Evolutionary conservation across 2,113 vertebrate genomes (phyloP).

Genomic region (Mola mola): DNA sequence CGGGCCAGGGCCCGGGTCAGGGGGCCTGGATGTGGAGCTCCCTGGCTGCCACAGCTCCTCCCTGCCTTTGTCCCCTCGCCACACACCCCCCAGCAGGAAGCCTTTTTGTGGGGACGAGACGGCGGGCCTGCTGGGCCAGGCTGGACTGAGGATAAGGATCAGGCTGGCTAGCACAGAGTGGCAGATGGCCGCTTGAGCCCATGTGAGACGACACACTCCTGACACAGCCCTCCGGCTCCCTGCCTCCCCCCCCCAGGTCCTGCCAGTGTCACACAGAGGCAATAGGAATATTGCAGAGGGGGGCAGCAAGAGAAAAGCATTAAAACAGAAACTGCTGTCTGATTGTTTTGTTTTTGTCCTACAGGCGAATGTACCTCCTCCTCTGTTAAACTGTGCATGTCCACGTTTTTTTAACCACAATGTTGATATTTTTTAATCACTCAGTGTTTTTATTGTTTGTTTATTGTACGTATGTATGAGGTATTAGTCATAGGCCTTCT

Average conservation of each 20-base stretch:
- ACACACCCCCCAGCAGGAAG: conserved; percentile 53
- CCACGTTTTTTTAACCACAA: conserved; percentile 54
- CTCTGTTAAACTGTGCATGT: conserved; percentile 56
- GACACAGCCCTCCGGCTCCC: conserved; percentile 52
- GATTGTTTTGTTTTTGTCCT: conserved; percentile 67
- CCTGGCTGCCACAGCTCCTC: conserved; percentile 45
- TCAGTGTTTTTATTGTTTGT: conserved; percentile 61
- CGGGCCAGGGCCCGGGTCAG: conserved; percentile 66
- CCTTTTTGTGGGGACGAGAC: conserved; percentile 72
- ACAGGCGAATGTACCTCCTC: conserved; percentile 58
- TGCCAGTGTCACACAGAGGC: conserved; percentile 26
- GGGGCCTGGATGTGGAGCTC: conserved; percentile 57
- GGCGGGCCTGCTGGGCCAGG: conserved; percentile 67
- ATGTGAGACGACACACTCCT: conserved; percentile 83
- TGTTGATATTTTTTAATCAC: conserved; percentile 70
- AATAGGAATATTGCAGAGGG: conserved; percentile 14
- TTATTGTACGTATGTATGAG: conserved; percentile 38
- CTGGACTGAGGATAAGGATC: conserved; percentile 72
- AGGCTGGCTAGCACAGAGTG: conserved; percentile 73
- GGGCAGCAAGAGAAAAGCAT: conserved; percentile 48
- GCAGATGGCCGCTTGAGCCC: conserved; percentile 91
- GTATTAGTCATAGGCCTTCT: conserved; percentile 73
- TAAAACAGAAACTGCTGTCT: conserved; percentile 53
- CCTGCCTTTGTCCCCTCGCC: conserved; percentile 51
- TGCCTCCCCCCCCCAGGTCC: conserved; percentile 45